Percentiles rank a stretch among this genome's conserved stretches.
phyloP scores from a whole-genome alignment of 2,797 vertebrate species.

The Limosa lapponica region DNA sequence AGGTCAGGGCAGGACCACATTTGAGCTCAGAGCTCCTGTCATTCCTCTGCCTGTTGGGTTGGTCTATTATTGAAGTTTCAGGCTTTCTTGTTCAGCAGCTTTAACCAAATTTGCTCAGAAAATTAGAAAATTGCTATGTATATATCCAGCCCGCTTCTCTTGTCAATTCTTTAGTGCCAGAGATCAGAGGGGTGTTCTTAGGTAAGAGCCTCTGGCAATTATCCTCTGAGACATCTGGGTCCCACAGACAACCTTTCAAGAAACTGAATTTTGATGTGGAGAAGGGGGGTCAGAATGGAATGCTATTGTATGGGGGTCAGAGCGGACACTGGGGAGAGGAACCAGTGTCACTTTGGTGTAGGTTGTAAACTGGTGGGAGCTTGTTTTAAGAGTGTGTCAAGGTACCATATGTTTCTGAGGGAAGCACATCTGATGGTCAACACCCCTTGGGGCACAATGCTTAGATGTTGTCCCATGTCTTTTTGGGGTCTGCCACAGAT shows the following conservation, averaged over 20 bases:
- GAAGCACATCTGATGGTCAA: neutral
- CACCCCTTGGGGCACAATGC: too few relatives aligned
- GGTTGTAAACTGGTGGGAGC: neutral
- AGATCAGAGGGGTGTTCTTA: neutral
- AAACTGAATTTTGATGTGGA: neutral
- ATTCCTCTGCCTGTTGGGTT: neutral
- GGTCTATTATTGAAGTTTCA: neutral
- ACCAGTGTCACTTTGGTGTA: neutral
- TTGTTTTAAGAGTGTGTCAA: neutral
- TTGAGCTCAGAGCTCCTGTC: neutral
- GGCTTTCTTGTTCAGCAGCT: neutral
- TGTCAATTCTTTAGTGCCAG: neutral
- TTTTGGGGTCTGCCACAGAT: neutral
- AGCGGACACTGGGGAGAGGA: rapidly evolving
- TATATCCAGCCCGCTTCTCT: neutral
- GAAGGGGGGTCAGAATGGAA: too few relatives aligned
- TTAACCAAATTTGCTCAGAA: neutral
- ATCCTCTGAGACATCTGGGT: neutral
- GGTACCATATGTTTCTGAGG: neutral
- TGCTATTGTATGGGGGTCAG: rapidly evolving
- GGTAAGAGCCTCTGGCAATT: neutral
- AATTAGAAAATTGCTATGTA: neutral
- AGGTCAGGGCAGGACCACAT: neutral
- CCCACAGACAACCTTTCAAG: neutral
- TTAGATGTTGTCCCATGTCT: neutral